These are phyloP conservation scores for Aspiorhynchus laticeps DNA, from an alignment of 2,113 vertebrate genomes.

Conservation along the genomic window DNA sequence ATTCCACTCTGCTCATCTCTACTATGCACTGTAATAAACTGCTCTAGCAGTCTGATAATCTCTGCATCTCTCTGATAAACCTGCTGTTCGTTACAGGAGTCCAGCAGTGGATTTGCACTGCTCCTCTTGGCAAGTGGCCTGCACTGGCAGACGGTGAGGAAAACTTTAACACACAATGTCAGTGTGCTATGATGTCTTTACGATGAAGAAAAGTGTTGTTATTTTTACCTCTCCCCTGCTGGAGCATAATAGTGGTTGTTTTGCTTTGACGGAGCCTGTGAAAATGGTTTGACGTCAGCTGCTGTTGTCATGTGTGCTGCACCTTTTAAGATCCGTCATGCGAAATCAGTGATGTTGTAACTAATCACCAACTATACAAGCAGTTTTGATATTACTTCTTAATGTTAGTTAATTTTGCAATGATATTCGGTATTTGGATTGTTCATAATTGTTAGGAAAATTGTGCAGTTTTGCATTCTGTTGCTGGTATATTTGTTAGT, in stretches of 20 bases:
- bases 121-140: neutral
- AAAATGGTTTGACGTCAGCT: neutral
- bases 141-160: slow-evolving; percentile 25
- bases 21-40: neutral
- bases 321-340: neutral
- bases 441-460: neutral
- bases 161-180: neutral
- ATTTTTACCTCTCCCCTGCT: neutral
- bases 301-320: neutral
- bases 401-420: neutral
- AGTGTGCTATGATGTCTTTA: neutral
- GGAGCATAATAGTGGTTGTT: neutral
- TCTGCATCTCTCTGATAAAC: neutral
- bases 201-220: neutral
- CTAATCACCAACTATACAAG: neutral
- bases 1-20: neutral
- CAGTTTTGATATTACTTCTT: neutral
- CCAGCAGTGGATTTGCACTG: neutral
- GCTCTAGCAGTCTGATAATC: neutral
- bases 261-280: neutral
- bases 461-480: neutral
- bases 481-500: neutral
- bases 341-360: neutral
- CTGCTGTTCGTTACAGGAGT: neutral
- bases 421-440: neutral